Percentiles rank a stretch among this genome's conserved stretches.
phyloP scores from a whole-genome alignment of 2,888 invertebrate genomes.

The Drosophila buzzatii region DNA sequence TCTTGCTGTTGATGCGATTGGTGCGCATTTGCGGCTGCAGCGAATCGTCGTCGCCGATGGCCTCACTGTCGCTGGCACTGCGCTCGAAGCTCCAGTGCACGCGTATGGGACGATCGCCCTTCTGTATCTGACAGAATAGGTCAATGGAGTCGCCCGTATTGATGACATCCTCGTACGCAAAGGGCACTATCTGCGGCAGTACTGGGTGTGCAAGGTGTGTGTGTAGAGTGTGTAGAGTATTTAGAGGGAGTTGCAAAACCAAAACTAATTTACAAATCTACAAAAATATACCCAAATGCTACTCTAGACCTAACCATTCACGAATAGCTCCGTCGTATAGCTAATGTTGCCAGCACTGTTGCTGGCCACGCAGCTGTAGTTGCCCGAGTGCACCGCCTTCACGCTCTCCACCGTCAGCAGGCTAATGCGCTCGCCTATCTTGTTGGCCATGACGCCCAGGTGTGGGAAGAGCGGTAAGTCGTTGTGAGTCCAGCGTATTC shows the following conservation, averaged over 20 bases:
- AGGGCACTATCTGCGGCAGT: slow-evolving; percentile 91
- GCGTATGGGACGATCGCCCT: slow-evolving; percentile 89
- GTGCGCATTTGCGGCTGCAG: slow-evolving; percentile 86
- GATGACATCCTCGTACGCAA: slow-evolving; percentile 90
- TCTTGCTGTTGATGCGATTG: slow-evolving; percentile 88
- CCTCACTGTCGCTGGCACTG: slow-evolving; percentile 60
- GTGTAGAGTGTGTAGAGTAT: slow-evolving; percentile 11
- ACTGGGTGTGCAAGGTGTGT: slow-evolving; percentile 85
- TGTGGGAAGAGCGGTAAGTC: slow-evolving; percentile 84
- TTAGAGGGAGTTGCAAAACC: slow-evolving; percentile 13
- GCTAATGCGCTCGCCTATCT: slow-evolving; percentile 89
- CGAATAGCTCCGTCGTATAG: slow-evolving; percentile 88
- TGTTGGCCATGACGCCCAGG: slow-evolving; percentile 88
- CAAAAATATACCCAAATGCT: slow-evolving; percentile 55
- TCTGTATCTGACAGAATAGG: slow-evolving; percentile 90
- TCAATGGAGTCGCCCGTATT: slow-evolving; percentile 90
- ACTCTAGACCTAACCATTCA: slow-evolving; percentile 86
- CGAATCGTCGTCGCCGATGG: slow-evolving; percentile 42
- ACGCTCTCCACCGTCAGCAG: slow-evolving; percentile 90
- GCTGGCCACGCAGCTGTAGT: slow-evolving; percentile 89
- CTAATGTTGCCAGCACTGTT: slow-evolving; percentile 88
- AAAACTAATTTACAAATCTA: slow-evolving; percentile 35
- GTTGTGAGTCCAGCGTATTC: slow-evolving; percentile 88
- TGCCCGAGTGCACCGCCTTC: slow-evolving; percentile 89
- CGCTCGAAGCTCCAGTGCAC: slow-evolving; percentile 88